Evolutionary conservation across 1,140 invertebrate genomes (phyloP).

Genomic region (Archegozetes longisetosus): DNA sequence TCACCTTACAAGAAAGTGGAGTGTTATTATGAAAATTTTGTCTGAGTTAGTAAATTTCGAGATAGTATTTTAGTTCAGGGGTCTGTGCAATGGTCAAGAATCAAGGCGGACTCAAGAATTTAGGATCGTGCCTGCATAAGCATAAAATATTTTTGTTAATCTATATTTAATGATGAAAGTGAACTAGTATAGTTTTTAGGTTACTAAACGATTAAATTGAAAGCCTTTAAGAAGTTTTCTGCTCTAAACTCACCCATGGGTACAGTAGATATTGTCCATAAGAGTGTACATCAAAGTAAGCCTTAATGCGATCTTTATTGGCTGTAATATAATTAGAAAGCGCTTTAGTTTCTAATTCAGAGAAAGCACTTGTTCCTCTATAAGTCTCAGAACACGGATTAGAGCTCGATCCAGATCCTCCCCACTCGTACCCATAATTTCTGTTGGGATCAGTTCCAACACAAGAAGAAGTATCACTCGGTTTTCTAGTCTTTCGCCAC

Average conservation of each 20-base stretch:
- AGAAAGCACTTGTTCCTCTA: constrained; percentile 22
- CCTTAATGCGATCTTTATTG: constrained; percentile 15
- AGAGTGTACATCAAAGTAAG: constrained; percentile 21
- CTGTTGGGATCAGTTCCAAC: constrained; percentile 25
- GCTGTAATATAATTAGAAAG: constrained; percentile 20
- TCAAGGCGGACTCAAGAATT: too few species aligned
- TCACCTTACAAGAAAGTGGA: too few species aligned
- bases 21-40: too few species aligned
- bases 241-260: constrained; percentile 34
- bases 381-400: constrained; percentile 23
- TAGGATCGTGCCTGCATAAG: too few species aligned
- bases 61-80: too few species aligned
- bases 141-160: too few species aligned
- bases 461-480: constrained; percentile 16
- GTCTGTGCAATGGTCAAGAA: too few species aligned
- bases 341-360: constrained; percentile 26
- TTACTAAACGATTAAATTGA: too few species aligned
- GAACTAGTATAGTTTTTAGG: too few species aligned
- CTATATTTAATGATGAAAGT: too few species aligned
- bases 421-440: constrained; percentile 22
- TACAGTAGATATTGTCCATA: constrained; percentile 34
- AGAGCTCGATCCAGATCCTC: constrained; percentile 19
- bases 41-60: too few species aligned
- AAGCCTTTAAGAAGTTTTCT: too few species aligned
- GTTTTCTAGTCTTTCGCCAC: constrained; percentile 34